Conservation (phyloP, 30 jellyfish, hydroid and myxozoan genomes). For the Nemopilema nomurai region DNA sequence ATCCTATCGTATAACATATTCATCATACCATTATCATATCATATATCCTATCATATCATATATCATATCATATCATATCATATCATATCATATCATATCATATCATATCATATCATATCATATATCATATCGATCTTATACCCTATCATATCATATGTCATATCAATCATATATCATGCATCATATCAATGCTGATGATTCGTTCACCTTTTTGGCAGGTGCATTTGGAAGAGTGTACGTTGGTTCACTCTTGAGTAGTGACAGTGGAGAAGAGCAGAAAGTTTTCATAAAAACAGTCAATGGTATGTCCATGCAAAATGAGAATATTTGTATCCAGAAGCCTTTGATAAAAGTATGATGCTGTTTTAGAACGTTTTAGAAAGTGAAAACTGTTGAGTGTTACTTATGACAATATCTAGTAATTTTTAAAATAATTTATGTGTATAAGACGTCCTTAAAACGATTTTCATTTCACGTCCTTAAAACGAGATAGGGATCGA, state of each 20-base stretch:
- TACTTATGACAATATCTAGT: too few species aligned
- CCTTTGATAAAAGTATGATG: too few species aligned
- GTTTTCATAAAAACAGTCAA: conserved; percentile 89
- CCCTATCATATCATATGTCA: conserved; percentile 24
- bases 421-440: too few species aligned
- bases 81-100: conserved; percentile 35
- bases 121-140: conserved; percentile 15
- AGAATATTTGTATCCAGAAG: too few species aligned
- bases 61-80: conserved; percentile 39
- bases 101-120: conserved; percentile 18
- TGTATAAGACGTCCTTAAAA: too few species aligned
- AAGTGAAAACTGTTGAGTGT: too few species aligned
- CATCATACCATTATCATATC: conserved; percentile 15
- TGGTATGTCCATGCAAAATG: conserved; percentile 62
- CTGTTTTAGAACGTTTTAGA: too few species aligned
- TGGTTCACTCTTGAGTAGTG: conserved; percentile 85
- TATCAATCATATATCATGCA: not conserved
- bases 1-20: too few species aligned
- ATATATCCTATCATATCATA: conserved; percentile 36
- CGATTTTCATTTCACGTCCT: not conserved
- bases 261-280: conserved; percentile 93
- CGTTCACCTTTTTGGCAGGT: too few species aligned
- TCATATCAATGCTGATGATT: too few species aligned
- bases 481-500: not conserved
- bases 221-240: conserved; percentile 91